Base-by-base conservation (phyloP, 2,888 invertebrate genomes). In the Brenthis hecate region DNA sequence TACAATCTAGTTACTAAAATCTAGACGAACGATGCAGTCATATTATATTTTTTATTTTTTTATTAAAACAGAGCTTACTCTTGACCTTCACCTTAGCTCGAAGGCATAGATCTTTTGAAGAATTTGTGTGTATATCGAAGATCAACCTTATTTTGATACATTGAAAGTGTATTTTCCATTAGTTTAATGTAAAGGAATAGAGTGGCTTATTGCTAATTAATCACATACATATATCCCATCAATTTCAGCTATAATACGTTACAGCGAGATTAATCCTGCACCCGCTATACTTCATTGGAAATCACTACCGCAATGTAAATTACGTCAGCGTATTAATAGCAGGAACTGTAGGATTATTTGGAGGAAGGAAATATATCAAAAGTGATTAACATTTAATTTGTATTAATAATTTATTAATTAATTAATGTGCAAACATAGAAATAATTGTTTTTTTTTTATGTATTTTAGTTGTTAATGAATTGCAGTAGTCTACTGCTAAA, bases 261-360 rank as follows among this genome's bases (percentile, higher is more conserved):
- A 58, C n/a, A 23, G 28, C 36, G 36, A 51, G 13, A 61, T 61
- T 23, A 61, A 61, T 61, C 32, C 28, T 51, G 61, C 50, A 32
- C 50, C 32, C 61, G 51, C 19, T 32, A 53, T 53, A 19, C 32
- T 53, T 51, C 36, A 51, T 62, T 36, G 36, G 13, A 13, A 36
- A 36, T 53, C 51, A 28, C 23, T 19, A 53, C 51, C 19, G 28
- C 6, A 28, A 23, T 19, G 43, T 62, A 36, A 53, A 43, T 53
- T 62, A 36, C 53, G 28, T 48, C 13, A 36, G n/a, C 14, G 62
- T 62, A 51, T 51, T 62, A 53, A 43, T 13, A 19, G 19, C 51
- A 13, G 62, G 36, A 62, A 23, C 16, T 62, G 16, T 14, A 23
- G 43, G 19, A 36, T 62, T 36, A 53, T 62, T 43, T 16, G 36